Percentiles rank a stretch among this genome's conserved stretches.
Conservation (phyloP, 2,888 invertebrate genomes). For the Aporophyla lueneburgensis region DNA sequence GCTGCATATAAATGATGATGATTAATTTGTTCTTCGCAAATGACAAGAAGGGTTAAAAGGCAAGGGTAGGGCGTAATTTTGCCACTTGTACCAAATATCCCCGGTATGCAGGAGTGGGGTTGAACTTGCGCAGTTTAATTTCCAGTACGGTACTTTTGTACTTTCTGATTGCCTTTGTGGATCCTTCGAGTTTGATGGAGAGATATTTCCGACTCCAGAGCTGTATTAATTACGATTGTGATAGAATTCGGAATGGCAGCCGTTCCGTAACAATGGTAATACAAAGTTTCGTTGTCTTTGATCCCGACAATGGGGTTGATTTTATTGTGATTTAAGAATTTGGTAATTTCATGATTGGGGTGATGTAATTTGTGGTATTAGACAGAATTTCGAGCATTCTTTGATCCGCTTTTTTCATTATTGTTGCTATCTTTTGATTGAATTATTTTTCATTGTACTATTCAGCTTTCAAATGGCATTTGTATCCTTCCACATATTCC, state of each 20-base stretch:
- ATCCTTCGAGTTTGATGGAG: constrained; percentile 87
- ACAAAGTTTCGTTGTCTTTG: constrained; percentile 77
- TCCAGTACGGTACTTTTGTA: constrained; percentile 81
- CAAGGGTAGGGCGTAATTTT: constrained; percentile 82
- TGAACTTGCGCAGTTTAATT: constrained; percentile 85
- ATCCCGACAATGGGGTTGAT: constrained; percentile 69
- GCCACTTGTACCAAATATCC: constrained; percentile 85
- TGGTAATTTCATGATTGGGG: constrained; percentile 49
- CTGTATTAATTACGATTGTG: constrained; percentile 87
- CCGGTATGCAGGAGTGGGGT: constrained; percentile 78
- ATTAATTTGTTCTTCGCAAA: constrained; percentile 90
- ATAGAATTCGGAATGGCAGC: constrained; percentile 74
- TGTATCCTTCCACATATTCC: rapidly evolving
- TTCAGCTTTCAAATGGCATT: background rate
- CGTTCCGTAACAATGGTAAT: constrained; percentile 70
- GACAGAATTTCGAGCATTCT: background rate
- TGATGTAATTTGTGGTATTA: constrained; percentile 44
- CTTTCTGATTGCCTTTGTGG: constrained; percentile 89
- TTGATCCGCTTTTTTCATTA: background rate
- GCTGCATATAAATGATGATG: constrained; percentile 91
- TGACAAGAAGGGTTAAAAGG: constrained; percentile 90
- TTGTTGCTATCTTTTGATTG: background rate
- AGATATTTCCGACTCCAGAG: constrained; percentile 88
- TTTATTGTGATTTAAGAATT: constrained; percentile 67
- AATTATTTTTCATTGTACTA: background rate